Evolutionary conservation across 2,888 invertebrate species (phyloP).

Genomic region (Chrysina gloriosa): DNA sequence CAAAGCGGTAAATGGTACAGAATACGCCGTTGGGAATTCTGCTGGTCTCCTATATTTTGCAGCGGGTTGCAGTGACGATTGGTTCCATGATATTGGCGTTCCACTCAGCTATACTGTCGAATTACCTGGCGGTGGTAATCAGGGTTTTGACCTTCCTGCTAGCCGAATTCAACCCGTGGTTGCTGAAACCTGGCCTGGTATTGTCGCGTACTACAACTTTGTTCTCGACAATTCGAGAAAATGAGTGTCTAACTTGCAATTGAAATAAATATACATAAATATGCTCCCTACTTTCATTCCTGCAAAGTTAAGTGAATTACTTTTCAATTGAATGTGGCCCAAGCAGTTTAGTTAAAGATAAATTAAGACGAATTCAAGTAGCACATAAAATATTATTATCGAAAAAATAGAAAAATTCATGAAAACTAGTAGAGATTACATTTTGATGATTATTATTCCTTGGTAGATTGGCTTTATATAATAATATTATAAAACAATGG

Average conservation of each 20-base stretch:
- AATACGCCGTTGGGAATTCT: slow-evolving; percentile 67
- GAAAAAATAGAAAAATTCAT: too few relatives aligned
- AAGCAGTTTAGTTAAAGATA: too few relatives aligned
- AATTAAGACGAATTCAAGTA: too few relatives aligned
- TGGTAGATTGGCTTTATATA: too few relatives aligned
- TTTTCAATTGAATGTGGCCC: too few relatives aligned
- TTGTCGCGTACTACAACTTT: slow-evolving; percentile 67
- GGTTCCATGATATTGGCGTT: slow-evolving; percentile 70
- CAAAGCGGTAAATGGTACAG: slow-evolving; percentile 57
- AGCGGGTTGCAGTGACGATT: slow-evolving; percentile 76
- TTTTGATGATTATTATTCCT: too few relatives aligned
- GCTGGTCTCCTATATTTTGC: slow-evolving; percentile 67
- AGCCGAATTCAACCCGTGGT: slow-evolving; percentile 69
- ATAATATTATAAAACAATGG: too few relatives aligned
- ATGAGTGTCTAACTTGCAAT: not conserved
- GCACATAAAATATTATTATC: too few relatives aligned
- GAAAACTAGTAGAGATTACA: too few relatives aligned
- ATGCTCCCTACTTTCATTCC: too few relatives aligned
- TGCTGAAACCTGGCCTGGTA: slow-evolving; percentile 71
- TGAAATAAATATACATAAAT: slow-evolving; percentile 5
- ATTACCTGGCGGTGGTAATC: slow-evolving; percentile 69
- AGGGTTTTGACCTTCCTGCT: slow-evolving; percentile 71
- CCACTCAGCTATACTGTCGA: slow-evolving; percentile 75
- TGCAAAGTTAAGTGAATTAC: too few relatives aligned
- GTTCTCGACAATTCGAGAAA: slow-evolving; percentile 46